Conservation (phyloP, 2,113 vertebrate species). For the Glareola pratincola region DNA sequence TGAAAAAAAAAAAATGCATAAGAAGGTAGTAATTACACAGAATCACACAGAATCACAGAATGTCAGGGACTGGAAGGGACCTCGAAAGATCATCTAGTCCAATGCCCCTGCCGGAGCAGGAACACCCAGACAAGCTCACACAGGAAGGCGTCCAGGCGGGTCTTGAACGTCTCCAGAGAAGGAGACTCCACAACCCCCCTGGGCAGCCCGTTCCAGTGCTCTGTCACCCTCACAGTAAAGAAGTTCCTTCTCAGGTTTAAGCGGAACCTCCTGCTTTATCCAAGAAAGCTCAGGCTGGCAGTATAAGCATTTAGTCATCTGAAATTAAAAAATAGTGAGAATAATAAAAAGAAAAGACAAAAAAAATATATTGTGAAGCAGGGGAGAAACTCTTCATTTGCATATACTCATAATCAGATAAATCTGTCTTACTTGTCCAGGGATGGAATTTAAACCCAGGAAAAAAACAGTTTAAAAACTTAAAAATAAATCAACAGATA, state of each 20-base stretch:
- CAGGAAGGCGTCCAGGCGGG: too few relatives aligned
- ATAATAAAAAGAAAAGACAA: neutral
- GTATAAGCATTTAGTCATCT: neutral
- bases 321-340: neutral
- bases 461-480: neutral
- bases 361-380: neutral
- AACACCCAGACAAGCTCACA: too few relatives aligned
- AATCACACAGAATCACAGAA: too few relatives aligned
- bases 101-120: too few relatives aligned
- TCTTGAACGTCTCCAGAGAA: too few relatives aligned
- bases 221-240: too few relatives aligned
- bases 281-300: neutral
- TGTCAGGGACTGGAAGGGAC: too few relatives aligned
- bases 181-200: too few relatives aligned
- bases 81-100: too few relatives aligned
- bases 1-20: neutral
- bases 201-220: too few relatives aligned
- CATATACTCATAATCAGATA: neutral
- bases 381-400: neutral
- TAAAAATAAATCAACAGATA: neutral
- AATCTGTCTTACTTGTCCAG: neutral
- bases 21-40: neutral
- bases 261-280: too few relatives aligned
- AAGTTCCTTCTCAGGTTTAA: too few relatives aligned
- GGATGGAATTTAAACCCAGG: neutral